Conservation (phyloP, 1,140 invertebrate genomes). For the Metopolophium dirhodum region DNA sequence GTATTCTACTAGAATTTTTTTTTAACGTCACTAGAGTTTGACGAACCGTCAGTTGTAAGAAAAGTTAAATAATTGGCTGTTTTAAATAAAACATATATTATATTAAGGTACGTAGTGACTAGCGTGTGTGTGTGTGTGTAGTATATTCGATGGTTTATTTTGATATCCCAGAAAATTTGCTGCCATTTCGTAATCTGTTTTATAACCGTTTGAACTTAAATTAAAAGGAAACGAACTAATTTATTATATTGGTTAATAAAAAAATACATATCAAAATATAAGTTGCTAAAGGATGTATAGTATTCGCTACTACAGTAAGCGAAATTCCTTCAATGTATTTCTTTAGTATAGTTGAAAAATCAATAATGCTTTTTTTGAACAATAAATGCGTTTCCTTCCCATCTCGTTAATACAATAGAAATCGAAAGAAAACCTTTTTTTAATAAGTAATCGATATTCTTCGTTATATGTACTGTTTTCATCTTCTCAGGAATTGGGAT, state of each 20-base stretch:
- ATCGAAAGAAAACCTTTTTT: not conserved
- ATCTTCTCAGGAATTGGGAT: not conserved
- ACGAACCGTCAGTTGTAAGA: not conserved
- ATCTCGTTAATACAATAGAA: not conserved
- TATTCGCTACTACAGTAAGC: not conserved
- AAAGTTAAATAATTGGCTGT: not conserved
- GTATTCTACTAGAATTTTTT: not conserved
- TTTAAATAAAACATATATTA: too few relatives aligned
- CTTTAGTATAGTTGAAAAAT: not conserved
- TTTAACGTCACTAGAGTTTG: not conserved
- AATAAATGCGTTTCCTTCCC: not conserved
- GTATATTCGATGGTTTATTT: too few relatives aligned
- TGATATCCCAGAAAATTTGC: not conserved
- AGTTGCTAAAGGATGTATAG: not conserved
- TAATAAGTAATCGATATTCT: not conserved
- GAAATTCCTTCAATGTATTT: not conserved
- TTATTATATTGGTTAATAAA: not conserved
- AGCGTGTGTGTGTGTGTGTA: too few relatives aligned
- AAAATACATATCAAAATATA: not conserved
- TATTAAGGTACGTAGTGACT: too few relatives aligned
- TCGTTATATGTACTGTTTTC: not conserved
- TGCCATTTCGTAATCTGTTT: not conserved
- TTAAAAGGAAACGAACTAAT: not conserved
- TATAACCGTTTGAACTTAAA: not conserved
- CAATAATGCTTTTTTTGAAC: not conserved